phyloP scores from a whole-genome alignment of 2,797 vertebrate genomes.

The Tinamus major region DNA sequence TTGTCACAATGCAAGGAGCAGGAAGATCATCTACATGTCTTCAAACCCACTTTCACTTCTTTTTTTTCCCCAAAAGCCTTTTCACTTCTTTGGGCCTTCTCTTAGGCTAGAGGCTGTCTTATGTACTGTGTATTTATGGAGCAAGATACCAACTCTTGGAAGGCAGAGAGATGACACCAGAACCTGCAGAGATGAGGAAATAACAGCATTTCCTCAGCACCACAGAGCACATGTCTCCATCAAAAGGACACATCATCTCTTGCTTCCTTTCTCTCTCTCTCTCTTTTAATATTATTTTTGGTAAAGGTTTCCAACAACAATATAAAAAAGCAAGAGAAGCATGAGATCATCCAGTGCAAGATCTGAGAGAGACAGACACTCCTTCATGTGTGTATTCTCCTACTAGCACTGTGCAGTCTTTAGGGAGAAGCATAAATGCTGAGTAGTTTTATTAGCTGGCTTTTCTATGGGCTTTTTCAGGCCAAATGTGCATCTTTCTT shows the following conservation, averaged over 20 bases:
- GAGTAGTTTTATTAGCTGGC: slow-evolving; percentile 33
- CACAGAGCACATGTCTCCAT: accelerated
- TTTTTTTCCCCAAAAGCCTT: neutral
- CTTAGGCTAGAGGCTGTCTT: neutral
- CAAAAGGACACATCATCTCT: neutral
- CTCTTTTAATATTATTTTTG: neutral
- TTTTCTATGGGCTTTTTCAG: slow-evolving; percentile 43
- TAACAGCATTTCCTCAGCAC: neutral
- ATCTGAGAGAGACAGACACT: slow-evolving; percentile 8
- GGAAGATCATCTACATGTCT: neutral
- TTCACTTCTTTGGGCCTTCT: neutral
- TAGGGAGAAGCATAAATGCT: slow-evolving; percentile 39
- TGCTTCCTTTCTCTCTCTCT: neutral
- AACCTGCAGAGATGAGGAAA: neutral
- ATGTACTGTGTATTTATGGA: accelerated
- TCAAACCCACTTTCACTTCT: neutral
- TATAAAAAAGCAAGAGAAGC: slow-evolving; percentile 9
- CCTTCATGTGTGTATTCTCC: slow-evolving; percentile 16
- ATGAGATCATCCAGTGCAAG: slow-evolving; percentile 13
- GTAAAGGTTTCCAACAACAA: slow-evolving; percentile 23
- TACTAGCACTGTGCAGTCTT: neutral
- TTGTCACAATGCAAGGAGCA: accelerated
- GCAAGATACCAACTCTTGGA: neutral
- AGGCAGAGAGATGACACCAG: neutral
- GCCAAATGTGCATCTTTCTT: slow-evolving; percentile 31